Evolutionary conservation across 2,113 vertebrate species (phyloP), one percentile per base, ranked within the genome.

Genomic region (Poeciliopsis turrubarensis): DNA sequence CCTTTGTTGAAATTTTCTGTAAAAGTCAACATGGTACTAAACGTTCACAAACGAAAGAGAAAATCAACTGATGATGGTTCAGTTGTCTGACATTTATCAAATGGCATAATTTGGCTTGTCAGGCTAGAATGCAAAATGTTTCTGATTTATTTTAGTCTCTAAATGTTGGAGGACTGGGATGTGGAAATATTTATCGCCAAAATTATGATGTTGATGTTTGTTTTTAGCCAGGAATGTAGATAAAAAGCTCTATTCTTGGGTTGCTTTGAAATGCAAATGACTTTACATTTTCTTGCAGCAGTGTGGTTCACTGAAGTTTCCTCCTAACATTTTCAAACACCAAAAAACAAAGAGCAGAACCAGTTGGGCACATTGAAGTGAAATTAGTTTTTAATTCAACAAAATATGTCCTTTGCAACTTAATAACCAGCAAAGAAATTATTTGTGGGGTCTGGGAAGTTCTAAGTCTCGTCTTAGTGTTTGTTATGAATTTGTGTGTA

Each of bases 21-120:
- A 71, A 87, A 89, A 90, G 89, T 86, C 87, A 89, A 85, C 32
- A 69, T 63, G 44, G 77, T 34, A 37, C 78, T 47, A 32, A 83
- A 30, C 14, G 69, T 78, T 79, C 80, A 70, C 62, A 86, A 87
- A 82, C 27, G 1, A 37, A 67, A 74, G 65, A 61, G 72, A 86
- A 77, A 67, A 67, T 85, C 80, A 68, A 75, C 84, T 78, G 75
- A 80, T 79, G 77, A 64, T 66, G 4, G 60, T 80, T 62, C 65
- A 78, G 66, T 84, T 32, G 51, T 47, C 2, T 84, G 86, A 78
- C 86, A 86, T 92, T 90, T 86, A 85, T 68, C n/a, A 57, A 86
- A 78, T 34, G 75, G 68, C 74, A 76, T 72, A 76, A 83, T 80
- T 85, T 70, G 47, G 72, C 70, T 60, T 61, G 60, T 70, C 47